phyloP scores from a whole-genome alignment of 2,888 invertebrate genomes.

The Malthinus seriepunctatus region DNA sequence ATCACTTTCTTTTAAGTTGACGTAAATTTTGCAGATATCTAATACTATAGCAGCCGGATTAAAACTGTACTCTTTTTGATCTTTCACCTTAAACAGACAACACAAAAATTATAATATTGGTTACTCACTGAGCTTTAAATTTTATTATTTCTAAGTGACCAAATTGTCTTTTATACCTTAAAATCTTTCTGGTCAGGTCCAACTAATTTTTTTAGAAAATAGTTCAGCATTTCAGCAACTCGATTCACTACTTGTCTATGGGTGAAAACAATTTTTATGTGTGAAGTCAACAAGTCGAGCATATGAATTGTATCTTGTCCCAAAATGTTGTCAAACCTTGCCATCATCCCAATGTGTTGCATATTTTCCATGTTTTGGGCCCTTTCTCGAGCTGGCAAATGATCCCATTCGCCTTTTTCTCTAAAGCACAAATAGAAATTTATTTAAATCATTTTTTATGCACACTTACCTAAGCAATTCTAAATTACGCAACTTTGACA shows the following conservation, averaged over 20 bases:
- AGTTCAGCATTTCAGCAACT: slow-evolving; percentile 94
- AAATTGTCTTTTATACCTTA: slow-evolving; percentile 61
- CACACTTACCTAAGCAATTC: slow-evolving; percentile 63
- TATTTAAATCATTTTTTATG: neutral
- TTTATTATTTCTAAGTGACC: too few relatives aligned
- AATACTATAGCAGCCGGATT: slow-evolving; percentile 88
- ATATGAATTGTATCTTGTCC: slow-evolving; percentile 87
- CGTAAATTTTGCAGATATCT: slow-evolving; percentile 90
- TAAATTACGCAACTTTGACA: slow-evolving; percentile 85
- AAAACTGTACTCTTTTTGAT: slow-evolving; percentile 87
- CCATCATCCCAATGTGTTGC: slow-evolving; percentile 79
- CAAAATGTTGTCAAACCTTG: slow-evolving; percentile 90
- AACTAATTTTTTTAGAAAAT: slow-evolving; percentile 86
- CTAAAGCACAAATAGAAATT: slow-evolving; percentile 48
- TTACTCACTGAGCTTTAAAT: too few relatives aligned
- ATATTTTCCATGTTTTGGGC: slow-evolving; percentile 74
- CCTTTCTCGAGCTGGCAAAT: slow-evolving; percentile 70
- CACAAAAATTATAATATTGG: too few relatives aligned
- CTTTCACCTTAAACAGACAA: slow-evolving; percentile 68
- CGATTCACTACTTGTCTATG: slow-evolving; percentile 91
- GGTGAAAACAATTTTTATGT: slow-evolving; percentile 82
- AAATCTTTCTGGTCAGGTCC: slow-evolving; percentile 91
- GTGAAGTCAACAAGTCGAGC: slow-evolving; percentile 75
- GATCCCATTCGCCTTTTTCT: slow-evolving; percentile 76
- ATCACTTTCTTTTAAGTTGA: slow-evolving; percentile 75